A percentile compares a stretch with the other conserved stretches of the same genome.
Evolutionary conservation across 2,888 invertebrate genomes (phyloP).

Genomic region (Synergus umbraculus): DNA sequence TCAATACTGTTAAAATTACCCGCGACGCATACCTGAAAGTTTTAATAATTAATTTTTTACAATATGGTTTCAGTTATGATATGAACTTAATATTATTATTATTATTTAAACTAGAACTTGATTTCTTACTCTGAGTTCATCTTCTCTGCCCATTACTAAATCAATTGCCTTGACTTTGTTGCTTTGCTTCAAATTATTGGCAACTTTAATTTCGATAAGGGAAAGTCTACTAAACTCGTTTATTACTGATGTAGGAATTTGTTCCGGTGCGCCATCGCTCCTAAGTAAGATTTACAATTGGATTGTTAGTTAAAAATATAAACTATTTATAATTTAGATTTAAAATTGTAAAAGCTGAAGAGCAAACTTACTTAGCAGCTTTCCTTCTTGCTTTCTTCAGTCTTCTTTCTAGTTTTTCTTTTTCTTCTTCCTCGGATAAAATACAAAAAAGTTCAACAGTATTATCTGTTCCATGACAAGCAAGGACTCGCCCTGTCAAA

Average conservation of each 20-base stretch:
- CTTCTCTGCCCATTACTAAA: slow-evolving; percentile 84
- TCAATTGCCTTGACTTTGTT: slow-evolving; percentile 85
- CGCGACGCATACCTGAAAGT: slow-evolving; percentile 80
- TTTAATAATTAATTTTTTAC: slow-evolving; percentile 30
- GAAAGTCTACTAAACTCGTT: slow-evolving; percentile 87
- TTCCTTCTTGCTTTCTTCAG: slow-evolving; percentile 86
- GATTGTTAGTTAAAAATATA: neutral
- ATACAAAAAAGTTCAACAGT: slow-evolving; percentile 91
- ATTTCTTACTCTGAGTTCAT: slow-evolving; percentile 81
- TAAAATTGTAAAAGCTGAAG: neutral
- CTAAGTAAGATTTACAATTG: slow-evolving; percentile 52
- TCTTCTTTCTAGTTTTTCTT: slow-evolving; percentile 85
- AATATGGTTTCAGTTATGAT: slow-evolving; percentile 1
- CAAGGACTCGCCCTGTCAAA: slow-evolving; percentile 84
- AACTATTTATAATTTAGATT: neutral
- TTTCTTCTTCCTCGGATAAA: slow-evolving; percentile 86
- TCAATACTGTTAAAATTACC: slow-evolving; percentile 88
- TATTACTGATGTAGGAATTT: slow-evolving; percentile 74
- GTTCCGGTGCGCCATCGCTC: slow-evolving; percentile 70
- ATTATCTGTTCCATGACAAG: slow-evolving; percentile 90
- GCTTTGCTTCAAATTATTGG: slow-evolving; percentile 60
- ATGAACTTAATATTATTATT: neutral
- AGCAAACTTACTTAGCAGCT: slow-evolving; percentile 63
- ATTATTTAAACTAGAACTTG: too few relatives aligned
- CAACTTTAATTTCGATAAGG: slow-evolving; percentile 79